phyloP scores from a whole-genome alignment of 2,888 invertebrate genomes.

The Petrophora chlorosata region DNA sequence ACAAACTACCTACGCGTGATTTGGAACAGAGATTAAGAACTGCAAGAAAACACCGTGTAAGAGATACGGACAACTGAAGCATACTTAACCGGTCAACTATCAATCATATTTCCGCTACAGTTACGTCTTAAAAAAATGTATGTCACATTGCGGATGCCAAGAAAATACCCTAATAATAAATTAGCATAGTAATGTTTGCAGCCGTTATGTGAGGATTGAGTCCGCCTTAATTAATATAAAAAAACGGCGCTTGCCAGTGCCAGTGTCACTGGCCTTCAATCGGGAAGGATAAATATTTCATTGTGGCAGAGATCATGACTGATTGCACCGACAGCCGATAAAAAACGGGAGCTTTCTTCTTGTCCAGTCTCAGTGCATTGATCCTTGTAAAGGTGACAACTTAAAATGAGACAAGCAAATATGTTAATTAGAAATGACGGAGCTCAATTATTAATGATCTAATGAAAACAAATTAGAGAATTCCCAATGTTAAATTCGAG shows the following conservation, averaged over 20 bases:
- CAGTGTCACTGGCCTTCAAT: conserved; percentile 73
- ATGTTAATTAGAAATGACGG: too few species aligned
- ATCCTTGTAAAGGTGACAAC: too few species aligned
- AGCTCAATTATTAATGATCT: too few species aligned
- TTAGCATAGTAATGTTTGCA: conserved; percentile 79
- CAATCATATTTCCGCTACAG: conserved; percentile 82
- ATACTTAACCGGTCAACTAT: conserved; percentile 73
- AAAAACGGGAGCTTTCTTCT: conserved; percentile 22
- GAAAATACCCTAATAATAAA: conserved; percentile 81
- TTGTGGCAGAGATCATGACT: conserved; percentile 33
- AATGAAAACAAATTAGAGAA: too few species aligned
- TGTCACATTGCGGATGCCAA: conserved; percentile 80
- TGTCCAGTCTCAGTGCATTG: not conserved
- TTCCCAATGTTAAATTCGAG: not conserved
- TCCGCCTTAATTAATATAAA: conserved; percentile 76
- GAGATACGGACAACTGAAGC: conserved; percentile 57
- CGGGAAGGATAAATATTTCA: conserved; percentile 46
- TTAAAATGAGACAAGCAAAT: too few species aligned
- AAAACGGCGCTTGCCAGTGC: conserved; percentile 61
- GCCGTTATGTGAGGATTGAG: conserved; percentile 79
- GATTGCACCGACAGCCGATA: conserved; percentile 28
- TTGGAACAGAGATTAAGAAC: conserved; percentile 53
- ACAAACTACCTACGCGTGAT: conserved; percentile 49
- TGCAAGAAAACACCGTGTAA: conserved; percentile 44
- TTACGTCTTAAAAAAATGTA: conserved; percentile 77